phyloP scores from a whole-genome alignment of 2,888 invertebrate species.

The Erebia epiphron region DNA sequence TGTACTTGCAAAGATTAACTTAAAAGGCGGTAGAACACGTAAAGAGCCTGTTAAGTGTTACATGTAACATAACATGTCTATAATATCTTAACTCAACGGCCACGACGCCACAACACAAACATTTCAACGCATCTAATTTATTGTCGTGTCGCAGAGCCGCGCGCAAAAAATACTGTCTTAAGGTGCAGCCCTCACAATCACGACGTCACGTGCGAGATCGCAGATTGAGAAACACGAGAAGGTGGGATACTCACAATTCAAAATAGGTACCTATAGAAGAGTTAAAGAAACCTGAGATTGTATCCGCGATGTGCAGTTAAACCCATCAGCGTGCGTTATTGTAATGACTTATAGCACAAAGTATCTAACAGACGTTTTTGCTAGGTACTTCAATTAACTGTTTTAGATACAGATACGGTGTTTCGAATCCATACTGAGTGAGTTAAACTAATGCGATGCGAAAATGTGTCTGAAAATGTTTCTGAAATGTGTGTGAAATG shows the following conservation, averaged over 20 bases:
- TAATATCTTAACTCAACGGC: constrained; percentile 40
- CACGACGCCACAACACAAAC: constrained; percentile 75
- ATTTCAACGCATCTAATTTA: constrained; percentile 81
- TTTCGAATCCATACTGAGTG: no score
- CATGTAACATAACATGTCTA: not conserved
- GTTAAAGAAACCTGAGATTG: no score
- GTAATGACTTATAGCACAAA: no score
- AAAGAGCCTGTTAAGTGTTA: not conserved
- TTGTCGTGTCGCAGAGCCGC: constrained; percentile 66
- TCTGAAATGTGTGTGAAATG: no score
- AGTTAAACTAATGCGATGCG: no score
- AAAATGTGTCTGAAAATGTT: no score
- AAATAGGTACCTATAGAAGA: not conserved
- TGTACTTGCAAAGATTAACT: no score
- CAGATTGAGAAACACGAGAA: constrained; percentile 15
- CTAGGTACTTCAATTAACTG: not conserved
- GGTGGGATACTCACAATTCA: not conserved
- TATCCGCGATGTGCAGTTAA: no score
- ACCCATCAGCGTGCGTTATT: no score
- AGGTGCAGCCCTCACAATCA: constrained; percentile 52
- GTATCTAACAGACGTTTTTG: no score
- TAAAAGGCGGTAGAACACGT: not conserved
- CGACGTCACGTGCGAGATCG: constrained; percentile 32
- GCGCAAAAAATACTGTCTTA: constrained; percentile 74
- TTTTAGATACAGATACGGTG: no score